These are phyloP conservation scores for Oncorhynchus mykiss DNA, from an alignment of 2,113 vertebrate species.

Conservation along the genomic window DNA sequence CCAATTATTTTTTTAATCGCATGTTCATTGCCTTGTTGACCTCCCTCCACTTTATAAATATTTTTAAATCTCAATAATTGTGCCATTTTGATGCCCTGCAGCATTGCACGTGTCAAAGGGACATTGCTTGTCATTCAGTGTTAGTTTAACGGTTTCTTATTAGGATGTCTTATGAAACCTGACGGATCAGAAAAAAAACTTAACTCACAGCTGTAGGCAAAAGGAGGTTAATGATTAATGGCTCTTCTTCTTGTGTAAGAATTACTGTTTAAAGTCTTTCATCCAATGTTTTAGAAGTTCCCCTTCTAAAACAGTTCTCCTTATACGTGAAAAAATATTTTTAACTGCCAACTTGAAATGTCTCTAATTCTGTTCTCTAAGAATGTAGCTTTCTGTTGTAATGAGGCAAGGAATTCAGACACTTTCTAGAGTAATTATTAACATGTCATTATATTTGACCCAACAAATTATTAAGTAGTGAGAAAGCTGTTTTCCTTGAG, in stretches of 20 bases:
- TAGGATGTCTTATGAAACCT: background rate
- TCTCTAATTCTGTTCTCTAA: background rate
- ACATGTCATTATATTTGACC: background rate
- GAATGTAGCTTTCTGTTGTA: too few relatives aligned
- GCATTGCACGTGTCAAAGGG: background rate
- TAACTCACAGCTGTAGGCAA: background rate
- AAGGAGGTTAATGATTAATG: background rate
- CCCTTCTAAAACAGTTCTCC: too few relatives aligned
- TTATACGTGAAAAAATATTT: background rate
- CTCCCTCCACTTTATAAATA: background rate
- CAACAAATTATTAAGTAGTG: background rate
- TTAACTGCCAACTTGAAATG: background rate
- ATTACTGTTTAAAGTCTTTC: background rate
- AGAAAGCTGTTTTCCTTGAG: background rate
- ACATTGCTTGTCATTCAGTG: background rate
- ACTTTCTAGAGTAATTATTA: background rate
- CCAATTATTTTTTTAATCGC: background rate
- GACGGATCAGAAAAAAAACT: background rate
- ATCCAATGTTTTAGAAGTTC: background rate
- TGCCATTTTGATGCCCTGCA: constrained; percentile 1
- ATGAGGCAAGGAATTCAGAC: background rate
- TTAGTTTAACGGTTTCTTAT: background rate
- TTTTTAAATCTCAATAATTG: background rate
- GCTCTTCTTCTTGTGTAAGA: background rate
- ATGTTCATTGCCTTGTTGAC: background rate